Percentiles rank a stretch among this genome's conserved stretches.
These are phyloP conservation scores for Eriocheir sinensis DNA, from an alignment of 1,140 invertebrate genomes.

Conservation along the genomic window DNA sequence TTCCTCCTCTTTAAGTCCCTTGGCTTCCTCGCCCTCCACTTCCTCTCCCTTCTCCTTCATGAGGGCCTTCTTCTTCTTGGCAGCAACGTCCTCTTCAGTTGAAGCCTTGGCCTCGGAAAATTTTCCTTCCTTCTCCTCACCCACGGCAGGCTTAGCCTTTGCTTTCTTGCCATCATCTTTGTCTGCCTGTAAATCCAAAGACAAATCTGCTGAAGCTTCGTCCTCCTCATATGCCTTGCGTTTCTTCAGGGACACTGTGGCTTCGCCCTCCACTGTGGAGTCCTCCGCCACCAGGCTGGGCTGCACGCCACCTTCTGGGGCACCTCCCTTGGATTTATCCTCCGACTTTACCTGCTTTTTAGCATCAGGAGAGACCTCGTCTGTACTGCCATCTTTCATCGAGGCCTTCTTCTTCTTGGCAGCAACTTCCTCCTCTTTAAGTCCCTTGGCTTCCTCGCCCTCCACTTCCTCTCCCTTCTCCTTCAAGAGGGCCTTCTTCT, in stretches of 20 bases:
- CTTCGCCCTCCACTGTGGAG: neutral
- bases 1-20: neutral
- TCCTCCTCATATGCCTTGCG: neutral
- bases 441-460: neutral
- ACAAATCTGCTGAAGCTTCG: slow-evolving; percentile 4
- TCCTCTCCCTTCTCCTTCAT: neutral
- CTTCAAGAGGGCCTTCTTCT: too few relatives aligned
- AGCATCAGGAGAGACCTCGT: too few relatives aligned
- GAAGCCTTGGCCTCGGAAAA: neutral
- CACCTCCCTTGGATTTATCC: too few relatives aligned
- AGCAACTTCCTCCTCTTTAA: too few relatives aligned
- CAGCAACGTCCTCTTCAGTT: too few relatives aligned
- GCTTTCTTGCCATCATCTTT: neutral
- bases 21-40: neutral
- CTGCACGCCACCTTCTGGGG: too few relatives aligned
- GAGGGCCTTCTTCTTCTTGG: neutral
- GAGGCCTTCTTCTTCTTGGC: too few relatives aligned
- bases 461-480: neutral
- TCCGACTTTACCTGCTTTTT: too few relatives aligned
- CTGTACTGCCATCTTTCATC: too few relatives aligned
- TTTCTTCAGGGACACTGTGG: slow-evolving; percentile 11
- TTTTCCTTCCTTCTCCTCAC: too few relatives aligned
- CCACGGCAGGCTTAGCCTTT: too few relatives aligned
- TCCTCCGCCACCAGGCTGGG: too few relatives aligned
- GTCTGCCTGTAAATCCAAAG: neutral